Base-by-base conservation (phyloP, 2,888 invertebrate species). In the Exocentrus adspersus region DNA sequence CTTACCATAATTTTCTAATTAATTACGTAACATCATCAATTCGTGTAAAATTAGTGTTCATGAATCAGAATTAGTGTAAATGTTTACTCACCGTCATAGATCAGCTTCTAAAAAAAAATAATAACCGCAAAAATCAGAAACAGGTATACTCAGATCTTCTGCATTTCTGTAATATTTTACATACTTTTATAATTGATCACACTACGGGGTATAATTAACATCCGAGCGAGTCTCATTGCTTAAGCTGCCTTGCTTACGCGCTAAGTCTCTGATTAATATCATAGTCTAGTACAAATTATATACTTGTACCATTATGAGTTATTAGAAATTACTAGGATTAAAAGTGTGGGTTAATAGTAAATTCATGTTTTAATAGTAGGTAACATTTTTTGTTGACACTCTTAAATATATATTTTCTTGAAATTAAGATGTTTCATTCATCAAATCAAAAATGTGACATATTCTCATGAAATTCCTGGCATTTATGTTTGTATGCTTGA, bases 171-270 rank as follows among this genome's bases (percentile, higher is more conserved):
- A 46, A 46, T 46, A 46, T 46, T 46, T 46, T 46, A 46, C 46
- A 46, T 46, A 46, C 24, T 46, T 46, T 46, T 46, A 46, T 58
- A 58, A 58, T 58, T 58, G 58, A 46, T 58, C 45, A 48, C 66
- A 66, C 69, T 42, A 69, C 64, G 64, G 69, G 69, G 62, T 60
- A 66, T 65, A 69, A 69, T 69, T 66, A 69, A 66, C 56, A 64
- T 32, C 51, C 57, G 54, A 20, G 6, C 46, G 46, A 46, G 62
- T 17, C 64, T 59, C 63, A 57, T 59, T 68, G 37, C 46, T 46
- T 21, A 46, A 67, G 64, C 69, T 67, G 66, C 69, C 60, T 60
- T 62, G 64, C 60, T 69, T 69, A 69, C 69, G 64, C 66, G 68
- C 58, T 69, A 69, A 69, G 59, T 20, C 50, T 66, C 50, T 66